Percentiles rank a stretch among this genome's conserved stretches.
phyloP scores from a whole-genome alignment of 2,797 vertebrate species.

The Bufotes viridis region DNA sequence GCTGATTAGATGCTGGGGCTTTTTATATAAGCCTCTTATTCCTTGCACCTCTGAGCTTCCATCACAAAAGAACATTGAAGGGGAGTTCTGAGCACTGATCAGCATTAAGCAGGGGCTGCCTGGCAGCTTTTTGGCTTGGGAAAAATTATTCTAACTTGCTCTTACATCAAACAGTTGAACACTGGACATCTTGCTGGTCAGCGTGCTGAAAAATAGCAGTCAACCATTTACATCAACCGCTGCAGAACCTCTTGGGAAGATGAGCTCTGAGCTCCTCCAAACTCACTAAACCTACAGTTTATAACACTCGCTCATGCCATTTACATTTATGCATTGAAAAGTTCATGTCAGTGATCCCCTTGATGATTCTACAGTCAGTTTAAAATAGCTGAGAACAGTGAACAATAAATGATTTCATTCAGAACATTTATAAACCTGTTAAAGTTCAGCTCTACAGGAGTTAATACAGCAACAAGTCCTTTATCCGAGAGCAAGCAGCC shows the following conservation, averaged over 20 bases:
- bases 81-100: constrained; percentile 49
- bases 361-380: background rate
- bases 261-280: background rate
- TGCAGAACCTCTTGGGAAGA: constrained; percentile 31
- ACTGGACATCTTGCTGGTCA: constrained; percentile 17
- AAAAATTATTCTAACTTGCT: constrained; percentile 60
- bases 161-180: constrained; percentile 13
- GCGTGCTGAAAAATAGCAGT: background rate
- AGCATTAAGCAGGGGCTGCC: constrained; percentile 43
- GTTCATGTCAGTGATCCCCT: background rate
- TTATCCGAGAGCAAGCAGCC: too few species aligned
- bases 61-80: constrained; percentile 52
- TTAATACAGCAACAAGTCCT: too few species aligned
- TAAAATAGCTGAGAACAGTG: too few species aligned
- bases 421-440: too few species aligned
- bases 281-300: background rate
- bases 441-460: too few species aligned
- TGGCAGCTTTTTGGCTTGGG: constrained; percentile 75
- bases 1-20: constrained; percentile 63
- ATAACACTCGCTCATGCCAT: background rate
- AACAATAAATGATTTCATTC: background rate
- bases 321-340: background rate
- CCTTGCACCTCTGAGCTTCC: constrained; percentile 54
- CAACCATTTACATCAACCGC: constrained; percentile 3
- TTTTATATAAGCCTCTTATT: constrained; percentile 63